Evolutionary conservation across 1,140 invertebrate species (phyloP), one percentile per base, ranked within the genome.

Genomic region (Chionoecetes opilio): DNA sequence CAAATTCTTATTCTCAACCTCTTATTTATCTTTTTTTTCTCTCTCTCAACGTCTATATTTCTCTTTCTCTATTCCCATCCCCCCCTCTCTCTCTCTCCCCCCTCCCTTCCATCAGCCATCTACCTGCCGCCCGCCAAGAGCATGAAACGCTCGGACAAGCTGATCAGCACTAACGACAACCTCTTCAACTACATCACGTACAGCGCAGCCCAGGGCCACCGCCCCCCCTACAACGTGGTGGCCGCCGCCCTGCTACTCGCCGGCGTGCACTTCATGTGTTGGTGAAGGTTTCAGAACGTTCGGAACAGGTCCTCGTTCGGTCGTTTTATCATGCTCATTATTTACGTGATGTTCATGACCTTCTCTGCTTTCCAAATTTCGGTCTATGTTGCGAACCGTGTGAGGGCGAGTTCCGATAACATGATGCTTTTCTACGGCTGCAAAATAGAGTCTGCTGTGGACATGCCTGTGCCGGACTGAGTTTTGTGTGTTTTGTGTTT

Each of bases 191-290:
- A 93, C 46, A 35, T 93, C 38, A 17, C n/a, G 5, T 88, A 93
- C 92, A 63, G 85, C 17, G 31, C 11, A 2, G 41, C 38, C 31
- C 0, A 34, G 5, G 11, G 29, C 21, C 84, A n/a, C 26, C 84
- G n/a, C 3, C 6, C 85, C 0, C 86, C 84, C 11, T 63, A 86
- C 35, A 86, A 31, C 26, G 87, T 93, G 75, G 92, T 93, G 31
- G 92, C 92, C 41, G 92, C 92, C 63, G 92, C 32, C n/a, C 34
- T 93, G 3, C 38, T 93, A n/a, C 34, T 93, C 37, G 29, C 84
- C 92, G 34, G 85, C 14, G 41, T 93, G 84, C 92, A 93, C 87
- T 87, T 93, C 75, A 85, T 93, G n/a, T 93, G 92, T 46, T 89
- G 87, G 92, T 93, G 92, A 93, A 88, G 32, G 92, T 93, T 32